Conservation (phyloP, 2,888 invertebrate genomes). For the Drosophila meridionalis region DNA sequence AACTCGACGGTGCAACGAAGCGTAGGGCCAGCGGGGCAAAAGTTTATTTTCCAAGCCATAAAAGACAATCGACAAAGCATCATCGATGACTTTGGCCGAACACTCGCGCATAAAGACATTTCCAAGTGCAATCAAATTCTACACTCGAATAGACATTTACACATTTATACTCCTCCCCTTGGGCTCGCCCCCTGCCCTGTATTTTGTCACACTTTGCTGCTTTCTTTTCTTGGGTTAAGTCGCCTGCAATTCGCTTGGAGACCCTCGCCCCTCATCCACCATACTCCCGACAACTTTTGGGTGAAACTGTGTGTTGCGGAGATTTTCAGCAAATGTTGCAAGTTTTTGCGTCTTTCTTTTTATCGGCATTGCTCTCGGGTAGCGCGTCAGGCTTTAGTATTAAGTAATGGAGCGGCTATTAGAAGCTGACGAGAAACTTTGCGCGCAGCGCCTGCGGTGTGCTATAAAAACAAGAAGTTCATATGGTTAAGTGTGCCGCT, state of each 20-base stretch:
- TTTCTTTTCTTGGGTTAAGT: conserved; percentile 36
- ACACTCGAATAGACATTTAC: conserved; percentile 79
- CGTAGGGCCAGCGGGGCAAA: conserved; percentile 58
- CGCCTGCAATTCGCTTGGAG: conserved; percentile 40
- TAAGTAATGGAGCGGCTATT: conserved; percentile 72
- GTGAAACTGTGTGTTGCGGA: conserved; percentile 63
- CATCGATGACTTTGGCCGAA: conserved; percentile 68
- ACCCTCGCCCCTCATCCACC: not conserved
- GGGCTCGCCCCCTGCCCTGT: conserved; percentile 14
- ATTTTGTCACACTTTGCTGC: conserved; percentile 74
- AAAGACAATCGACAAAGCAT: conserved; percentile 74
- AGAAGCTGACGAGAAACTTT: conserved; percentile 46
- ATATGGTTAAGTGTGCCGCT: conserved; percentile 14
- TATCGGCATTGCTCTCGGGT: conserved; percentile 47
- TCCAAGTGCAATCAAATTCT: conserved; percentile 83
- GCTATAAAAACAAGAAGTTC: conserved; percentile 33
- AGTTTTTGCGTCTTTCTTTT: conserved; percentile 50
- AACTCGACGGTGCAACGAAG: conserved; percentile 61
- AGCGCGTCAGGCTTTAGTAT: conserved; percentile 64
- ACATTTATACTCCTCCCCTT: conserved; percentile 36
- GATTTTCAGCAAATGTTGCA: conserved; percentile 59
- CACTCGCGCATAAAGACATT: conserved; percentile 76
- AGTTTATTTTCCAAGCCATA: conserved; percentile 83
- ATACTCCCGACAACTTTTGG: conserved; percentile 65
- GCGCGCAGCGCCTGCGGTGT: conserved; percentile 30